Conservation (phyloP, 2,113 vertebrate genomes). For the Glareola pratincola region DNA sequence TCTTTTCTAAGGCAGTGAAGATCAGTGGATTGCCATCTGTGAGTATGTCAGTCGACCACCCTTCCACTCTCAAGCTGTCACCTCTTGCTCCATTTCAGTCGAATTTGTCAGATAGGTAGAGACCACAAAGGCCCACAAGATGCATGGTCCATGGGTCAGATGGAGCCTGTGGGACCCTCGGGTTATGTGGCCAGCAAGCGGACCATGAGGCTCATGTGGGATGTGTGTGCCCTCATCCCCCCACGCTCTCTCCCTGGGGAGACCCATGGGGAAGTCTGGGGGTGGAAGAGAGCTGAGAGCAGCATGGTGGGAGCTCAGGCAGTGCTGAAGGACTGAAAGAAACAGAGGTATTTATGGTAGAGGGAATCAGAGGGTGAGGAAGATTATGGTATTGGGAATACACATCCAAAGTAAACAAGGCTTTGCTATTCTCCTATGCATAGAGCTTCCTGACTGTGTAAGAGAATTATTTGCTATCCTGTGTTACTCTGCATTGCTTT, state of each 20-base stretch:
- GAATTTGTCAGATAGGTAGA: not conserved
- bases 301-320: not conserved
- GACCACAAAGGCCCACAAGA: not conserved
- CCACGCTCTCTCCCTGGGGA: not conserved
- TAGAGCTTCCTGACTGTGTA: not conserved
- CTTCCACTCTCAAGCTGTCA: not conserved
- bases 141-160: fast-evolving
- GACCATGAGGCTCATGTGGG: fast-evolving
- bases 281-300: not conserved
- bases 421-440: fast-evolving
- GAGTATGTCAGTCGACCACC: not conserved
- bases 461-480: not conserved
- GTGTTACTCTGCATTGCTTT: not conserved
- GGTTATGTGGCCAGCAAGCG: fast-evolving
- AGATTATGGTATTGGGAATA: not conserved
- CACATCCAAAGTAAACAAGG: not conserved
- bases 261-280: not conserved
- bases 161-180: fast-evolving
- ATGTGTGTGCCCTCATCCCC: fast-evolving
- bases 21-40: not conserved
- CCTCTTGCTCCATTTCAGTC: not conserved
- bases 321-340: not conserved
- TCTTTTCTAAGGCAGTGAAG: not conserved
- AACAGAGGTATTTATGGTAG: not conserved
- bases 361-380: not conserved